Base-by-base conservation (phyloP, 2,888 invertebrate genomes). In the Ichneumoninae sp. region DNA sequence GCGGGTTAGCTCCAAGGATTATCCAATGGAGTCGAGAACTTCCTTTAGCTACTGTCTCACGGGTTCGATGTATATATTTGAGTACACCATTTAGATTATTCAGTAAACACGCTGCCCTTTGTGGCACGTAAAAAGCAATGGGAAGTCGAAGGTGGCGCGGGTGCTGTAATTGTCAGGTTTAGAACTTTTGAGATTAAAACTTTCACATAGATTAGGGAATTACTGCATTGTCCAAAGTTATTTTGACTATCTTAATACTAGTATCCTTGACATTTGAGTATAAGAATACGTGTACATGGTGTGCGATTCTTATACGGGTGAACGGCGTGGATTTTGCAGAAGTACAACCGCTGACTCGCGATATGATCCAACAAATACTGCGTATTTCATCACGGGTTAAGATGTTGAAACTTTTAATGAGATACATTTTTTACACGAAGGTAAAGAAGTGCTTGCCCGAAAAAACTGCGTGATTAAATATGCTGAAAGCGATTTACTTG, bases 1-100 rank as follows among this genome's bases (percentile, higher is more conserved):
- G 50, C 26, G 63, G 69, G 63, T 78, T 78, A 54, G 60, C 65
- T 74, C 57, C 70, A 13, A 82, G 77, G 81, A 75, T 85, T 44
- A 84, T 77, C 69, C 78, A 54, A 65, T 68, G 22, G 22, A 10
- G 30, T 52, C 22, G 4, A 33, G 50, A 78, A 13, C 60, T 57
- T 36, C 54, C 44, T 26, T 36, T 52, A 19, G n/a, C 30, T 33
- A 10, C 13, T 3, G 13, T 33, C 6, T n/a, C 50, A 16, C 30
- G 1, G 44, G 52, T 69, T 78, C 47, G 65, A 75, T 65, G 4
- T 33, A 65, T 33, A 33, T 75, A 26, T 30, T 30, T 69, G 22
- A 57, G 26, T 5, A 8, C 1, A 1, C 26, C 13, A 57, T 26
- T 47, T 63, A 47, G 30, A 19, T 74, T 74, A 63, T 63, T 19